phyloP scores from a whole-genome alignment of 2,888 invertebrate genomes.

The Torymus auratus region DNA sequence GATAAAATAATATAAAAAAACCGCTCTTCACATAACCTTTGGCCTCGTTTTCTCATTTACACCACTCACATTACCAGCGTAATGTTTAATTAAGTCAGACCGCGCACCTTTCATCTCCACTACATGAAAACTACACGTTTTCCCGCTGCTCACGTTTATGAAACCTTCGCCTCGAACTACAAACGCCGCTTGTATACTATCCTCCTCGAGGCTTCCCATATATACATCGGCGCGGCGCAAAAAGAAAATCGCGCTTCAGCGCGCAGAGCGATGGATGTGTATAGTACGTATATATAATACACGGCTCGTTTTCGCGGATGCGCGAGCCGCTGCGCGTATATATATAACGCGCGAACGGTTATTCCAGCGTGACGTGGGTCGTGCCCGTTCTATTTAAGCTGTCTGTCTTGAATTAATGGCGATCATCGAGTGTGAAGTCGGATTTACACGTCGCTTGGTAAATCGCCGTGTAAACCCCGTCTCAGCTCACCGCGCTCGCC shows the following conservation, averaged over 20 bases:
- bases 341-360: constrained; percentile 11
- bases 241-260: neutral
- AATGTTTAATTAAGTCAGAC: no score
- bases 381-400: constrained; percentile 61
- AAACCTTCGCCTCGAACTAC: no score
- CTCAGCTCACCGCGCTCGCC: constrained; percentile 42
- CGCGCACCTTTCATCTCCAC: no score
- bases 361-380: constrained; percentile 58
- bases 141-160: no score
- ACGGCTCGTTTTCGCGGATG: neutral
- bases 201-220: no score
- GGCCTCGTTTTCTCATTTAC: neutral
- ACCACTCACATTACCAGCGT: no score
- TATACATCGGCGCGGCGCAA: no score
- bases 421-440: constrained; percentile 60
- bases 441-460: constrained; percentile 64
- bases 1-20: no score
- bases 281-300: neutral
- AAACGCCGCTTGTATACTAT: no score
- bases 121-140: no score
- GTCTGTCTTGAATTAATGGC: constrained; percentile 63
- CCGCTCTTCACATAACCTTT: neutral
- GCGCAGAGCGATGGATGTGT: neutral
- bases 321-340: constrained; percentile 2
- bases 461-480: constrained; percentile 59